Evolutionary conservation across 2,113 vertebrate genomes (phyloP).

Genomic region (Lonchura striata): DNA sequence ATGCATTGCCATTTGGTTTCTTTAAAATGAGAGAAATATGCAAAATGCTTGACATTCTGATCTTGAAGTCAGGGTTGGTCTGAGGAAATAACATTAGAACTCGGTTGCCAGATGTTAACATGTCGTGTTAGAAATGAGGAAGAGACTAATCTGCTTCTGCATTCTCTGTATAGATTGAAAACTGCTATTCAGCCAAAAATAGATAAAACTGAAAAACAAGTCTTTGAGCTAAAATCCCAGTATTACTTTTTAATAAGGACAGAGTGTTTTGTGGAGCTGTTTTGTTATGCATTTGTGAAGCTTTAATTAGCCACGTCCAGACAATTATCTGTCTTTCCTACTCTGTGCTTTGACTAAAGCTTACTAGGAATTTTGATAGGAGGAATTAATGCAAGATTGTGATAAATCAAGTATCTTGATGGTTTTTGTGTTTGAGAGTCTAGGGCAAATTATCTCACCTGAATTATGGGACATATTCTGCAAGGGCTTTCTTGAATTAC

Average conservation of each 20-base stretch:
- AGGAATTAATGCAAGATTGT: background rate
- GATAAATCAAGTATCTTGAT: background rate
- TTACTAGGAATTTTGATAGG: background rate
- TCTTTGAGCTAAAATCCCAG: conserved; percentile 27
- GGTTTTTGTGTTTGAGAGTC: background rate
- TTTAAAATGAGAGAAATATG: background rate
- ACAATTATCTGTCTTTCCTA: background rate
- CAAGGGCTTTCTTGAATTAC: background rate
- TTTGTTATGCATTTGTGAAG: background rate
- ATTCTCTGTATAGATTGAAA: conserved; percentile 47
- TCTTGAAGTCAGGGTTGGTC: background rate
- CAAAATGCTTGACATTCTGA: background rate
- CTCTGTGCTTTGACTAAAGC: background rate
- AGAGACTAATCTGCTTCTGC: conserved; percentile 57
- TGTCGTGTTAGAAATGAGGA: conserved; percentile 53
- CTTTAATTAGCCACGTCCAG: background rate
- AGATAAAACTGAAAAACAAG: conserved; percentile 19
- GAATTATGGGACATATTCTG: background rate
- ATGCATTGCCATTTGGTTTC: background rate
- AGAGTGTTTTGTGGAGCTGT: background rate
- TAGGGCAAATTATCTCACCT: background rate
- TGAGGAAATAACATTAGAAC: background rate
- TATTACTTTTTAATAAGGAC: background rate
- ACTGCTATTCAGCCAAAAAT: conserved; percentile 48
- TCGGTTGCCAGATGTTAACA: conserved; percentile 61